Evolutionary conservation across 1,140 invertebrate genomes (phyloP), one percentile per base, ranked within the genome.

Genomic region (Drosophila punjabiensis): DNA sequence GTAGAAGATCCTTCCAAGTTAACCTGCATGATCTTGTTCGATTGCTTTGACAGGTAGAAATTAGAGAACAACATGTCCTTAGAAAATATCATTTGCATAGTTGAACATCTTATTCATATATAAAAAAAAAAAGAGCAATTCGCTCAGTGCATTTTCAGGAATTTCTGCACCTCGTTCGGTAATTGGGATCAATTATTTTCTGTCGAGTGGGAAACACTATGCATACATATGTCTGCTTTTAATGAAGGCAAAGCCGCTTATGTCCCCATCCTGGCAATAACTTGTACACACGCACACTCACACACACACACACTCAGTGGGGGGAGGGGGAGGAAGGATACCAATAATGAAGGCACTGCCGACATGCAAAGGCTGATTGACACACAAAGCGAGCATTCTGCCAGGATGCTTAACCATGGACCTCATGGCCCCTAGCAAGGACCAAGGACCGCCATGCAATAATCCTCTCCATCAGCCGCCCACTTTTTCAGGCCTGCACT

Each of bases 361-460:
- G 85, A 89, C 85, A 90, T 70, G 81, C 64, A 85, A 85, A 85
- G 81, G 70, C 85, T 88, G 86, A 90, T 85, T 90, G 85, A 90
- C 86, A 88, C 55, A 85, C 78, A 88, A 90, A 90, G 77, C 81
- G 39, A 45, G 37, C 75, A 58, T 69, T 63, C 48, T 69, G 65
- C 75, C 73, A 62, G 75, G 50, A 62, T 69, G 73, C 48, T 53
- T 65, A 41, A 33, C 59, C 48, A 33, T 35, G 32, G 35, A 43
- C 61, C 35, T 11, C 52, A 24, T 48, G n/a, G 47, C 18, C 48
- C 18, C 41, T 24, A 10, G 16, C 32, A 20, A 13, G 18, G 30
- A 33, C 28, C 18, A 13, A n/a, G n/a, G 35, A 30, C 16, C 47
- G 61, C 24, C 50, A 30, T 33, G 13, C 52, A 56, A 65, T 65